Evolutionary conservation across 2,113 vertebrate species (phyloP).

Genomic region (Lepisosteus osseus): DNA sequence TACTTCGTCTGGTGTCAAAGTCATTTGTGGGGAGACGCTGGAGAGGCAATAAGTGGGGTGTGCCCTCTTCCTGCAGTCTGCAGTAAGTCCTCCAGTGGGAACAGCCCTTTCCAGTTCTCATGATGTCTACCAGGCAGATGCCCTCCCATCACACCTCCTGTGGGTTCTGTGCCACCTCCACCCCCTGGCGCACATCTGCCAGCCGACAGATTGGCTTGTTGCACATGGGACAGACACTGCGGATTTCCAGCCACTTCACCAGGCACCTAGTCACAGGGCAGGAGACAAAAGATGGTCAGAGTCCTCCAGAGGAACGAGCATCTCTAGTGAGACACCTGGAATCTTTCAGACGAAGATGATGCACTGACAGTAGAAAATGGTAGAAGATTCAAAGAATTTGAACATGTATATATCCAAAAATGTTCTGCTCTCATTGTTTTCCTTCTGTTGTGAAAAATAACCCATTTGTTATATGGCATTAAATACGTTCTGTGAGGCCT

Average conservation of each 20-base stretch:
- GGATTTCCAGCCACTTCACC: conserved; percentile 77
- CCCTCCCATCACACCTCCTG: conserved; percentile 64
- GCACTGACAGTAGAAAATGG: too few relatives aligned
- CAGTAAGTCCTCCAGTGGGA: background rate
- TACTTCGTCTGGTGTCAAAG: too few relatives aligned
- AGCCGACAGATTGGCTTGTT: conserved; percentile 74
- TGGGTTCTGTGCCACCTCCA: conserved; percentile 63
- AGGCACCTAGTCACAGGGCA: conserved; percentile 60
- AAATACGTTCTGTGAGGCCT: too few relatives aligned
- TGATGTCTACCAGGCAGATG: conserved; percentile 35
- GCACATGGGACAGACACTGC: conserved; percentile 77
- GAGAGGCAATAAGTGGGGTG: background rate
- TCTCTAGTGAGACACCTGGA: too few relatives aligned
- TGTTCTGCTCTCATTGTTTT: too few relatives aligned
- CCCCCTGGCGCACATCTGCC: conserved; percentile 54
- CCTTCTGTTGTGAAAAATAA: too few relatives aligned
- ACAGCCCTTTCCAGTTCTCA: conserved; percentile 31
- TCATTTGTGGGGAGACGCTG: too few relatives aligned
- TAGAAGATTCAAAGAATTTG: too few relatives aligned
- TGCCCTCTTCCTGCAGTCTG: background rate
- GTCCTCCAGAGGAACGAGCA: too few relatives aligned
- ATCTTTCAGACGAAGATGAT: too few relatives aligned
- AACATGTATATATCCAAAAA: too few relatives aligned
- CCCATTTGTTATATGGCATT: too few relatives aligned
- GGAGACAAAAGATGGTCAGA: background rate